Evolutionary conservation across 1,140 invertebrate genomes (phyloP), one percentile per base, ranked within the genome.

Genomic region (Brachystomella parvula): DNA sequence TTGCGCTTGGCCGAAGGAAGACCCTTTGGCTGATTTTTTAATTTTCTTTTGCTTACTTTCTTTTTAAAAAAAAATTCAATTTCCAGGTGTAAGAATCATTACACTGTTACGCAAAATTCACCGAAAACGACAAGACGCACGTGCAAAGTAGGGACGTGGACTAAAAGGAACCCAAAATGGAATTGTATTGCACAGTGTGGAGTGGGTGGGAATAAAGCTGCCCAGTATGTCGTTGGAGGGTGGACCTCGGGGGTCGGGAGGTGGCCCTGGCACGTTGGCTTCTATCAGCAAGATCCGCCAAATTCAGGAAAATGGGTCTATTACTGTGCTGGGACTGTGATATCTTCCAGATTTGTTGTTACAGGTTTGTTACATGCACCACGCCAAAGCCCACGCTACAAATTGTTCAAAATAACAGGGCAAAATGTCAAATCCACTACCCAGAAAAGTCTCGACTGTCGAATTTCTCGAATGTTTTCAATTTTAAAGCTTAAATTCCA

Each of bases 261-360:
- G 44, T 68, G 62, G 61, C 66, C 66, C 0, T 68, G 66, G 66
- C 61, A 63, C 32, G 61, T 57, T 30, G n/a, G 59, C n/a, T 39
- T 68, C 12, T 68, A 68, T 30, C 35, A 63, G 28, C 49, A 68
- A 60, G 49, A 64, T 33, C 66, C 66, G n/a, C 66, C 66, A 21
- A 57, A 57, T 28, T 64, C 61, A 0, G 61, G 61, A 17, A 64
- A 64, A 19, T 68, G 49, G 30, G 61, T 59, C 9, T 68, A 61
- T 31, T 64, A 31, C 39, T 68, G 66, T 24, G 66, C 53, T 2
- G 66, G 53, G 1, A 63, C 19, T 2, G 30, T 68, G 15, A 49
- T 68, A 24, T 64, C 62, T 17, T 15, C 9, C 26, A 68, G 58
- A 26, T 33, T 39, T 24, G 30, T 64, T 12, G 9, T 67, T n/a